Percentiles rank a stretch among this genome's conserved stretches.
Evolutionary conservation across 1,140 invertebrate genomes (phyloP).

Genomic region (Hestina assimilis): DNA sequence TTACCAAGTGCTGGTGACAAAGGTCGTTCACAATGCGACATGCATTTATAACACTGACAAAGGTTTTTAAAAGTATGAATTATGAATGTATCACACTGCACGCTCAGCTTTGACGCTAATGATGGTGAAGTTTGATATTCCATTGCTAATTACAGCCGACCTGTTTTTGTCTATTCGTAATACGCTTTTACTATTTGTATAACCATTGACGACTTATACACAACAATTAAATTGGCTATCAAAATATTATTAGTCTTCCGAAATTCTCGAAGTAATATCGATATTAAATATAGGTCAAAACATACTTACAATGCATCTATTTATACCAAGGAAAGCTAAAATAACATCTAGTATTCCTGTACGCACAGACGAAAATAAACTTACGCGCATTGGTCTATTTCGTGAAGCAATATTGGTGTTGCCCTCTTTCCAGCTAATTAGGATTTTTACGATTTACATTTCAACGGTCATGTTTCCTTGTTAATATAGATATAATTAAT

Average conservation of each 20-base stretch:
- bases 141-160: slow-evolving; percentile 18
- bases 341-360: slow-evolving; percentile 69
- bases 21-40: slow-evolving; percentile 10
- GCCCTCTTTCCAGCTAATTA: slow-evolving; percentile 16
- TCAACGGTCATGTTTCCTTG: not conserved
- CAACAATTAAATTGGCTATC: not conserved
- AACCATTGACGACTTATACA: not conserved
- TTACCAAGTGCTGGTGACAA: slow-evolving; percentile 20
- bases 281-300: slow-evolving; percentile 60
- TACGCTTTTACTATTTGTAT: slow-evolving; percentile 6
- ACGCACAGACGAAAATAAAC: slow-evolving; percentile 61
- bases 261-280: slow-evolving; percentile 36
- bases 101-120: slow-evolving; percentile 5
- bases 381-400: slow-evolving; percentile 32
- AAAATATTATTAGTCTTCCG: slow-evolving; percentile 29
- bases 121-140: slow-evolving; percentile 6
- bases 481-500: no score
- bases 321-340: slow-evolving; percentile 67
- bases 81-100: slow-evolving; percentile 5
- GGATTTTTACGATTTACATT: slow-evolving; percentile 6
- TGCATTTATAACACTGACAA: slow-evolving; percentile 4
- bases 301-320: slow-evolving; percentile 64
- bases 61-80: slow-evolving; percentile 14
- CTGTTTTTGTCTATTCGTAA: slow-evolving; percentile 12
- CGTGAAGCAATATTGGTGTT: slow-evolving; percentile 13